Evolutionary conservation across 2,113 vertebrate species (phyloP).

Genomic region (Phodopus roborovskii): DNA sequence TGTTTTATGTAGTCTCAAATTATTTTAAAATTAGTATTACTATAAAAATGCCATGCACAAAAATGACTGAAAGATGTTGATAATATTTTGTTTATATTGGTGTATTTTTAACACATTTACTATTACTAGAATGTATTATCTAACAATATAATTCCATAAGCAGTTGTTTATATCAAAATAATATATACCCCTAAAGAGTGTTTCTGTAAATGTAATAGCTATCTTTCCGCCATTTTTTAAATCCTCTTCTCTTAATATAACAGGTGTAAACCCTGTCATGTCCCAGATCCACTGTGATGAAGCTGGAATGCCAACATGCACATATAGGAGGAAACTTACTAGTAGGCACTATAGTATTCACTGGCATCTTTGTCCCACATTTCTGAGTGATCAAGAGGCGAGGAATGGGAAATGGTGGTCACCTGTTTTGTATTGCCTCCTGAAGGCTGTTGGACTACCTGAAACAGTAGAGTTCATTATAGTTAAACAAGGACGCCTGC

Average conservation of each 20-base stretch:
- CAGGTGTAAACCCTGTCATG: neutral
- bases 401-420: slow-evolving; percentile 67
- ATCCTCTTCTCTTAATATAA: neutral
- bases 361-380: slow-evolving; percentile 74
- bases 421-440: slow-evolving; percentile 84
- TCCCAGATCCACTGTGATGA: neutral
- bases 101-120: slow-evolving; percentile 43
- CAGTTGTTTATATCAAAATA: slow-evolving; percentile 45
- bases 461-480: slow-evolving; percentile 65
- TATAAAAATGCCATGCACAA: slow-evolving; percentile 48
- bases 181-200: neutral
- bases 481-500: slow-evolving; percentile 55
- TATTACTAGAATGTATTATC: neutral
- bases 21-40: slow-evolving; percentile 24
- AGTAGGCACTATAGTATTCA: slow-evolving; percentile 79
- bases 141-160: slow-evolving; percentile 23
- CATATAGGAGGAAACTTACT: slow-evolving; percentile 81
- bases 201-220: neutral
- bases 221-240: neutral
- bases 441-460: slow-evolving; percentile 89
- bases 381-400: slow-evolving; percentile 81
- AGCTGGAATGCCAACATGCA: slow-evolving; percentile 11
- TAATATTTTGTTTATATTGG: neutral
- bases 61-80: neutral
- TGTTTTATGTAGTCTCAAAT: slow-evolving; percentile 5